Evolutionary conservation across 2,797 vertebrate species (phyloP).

Genomic region (Acipenser transmontanus): DNA sequence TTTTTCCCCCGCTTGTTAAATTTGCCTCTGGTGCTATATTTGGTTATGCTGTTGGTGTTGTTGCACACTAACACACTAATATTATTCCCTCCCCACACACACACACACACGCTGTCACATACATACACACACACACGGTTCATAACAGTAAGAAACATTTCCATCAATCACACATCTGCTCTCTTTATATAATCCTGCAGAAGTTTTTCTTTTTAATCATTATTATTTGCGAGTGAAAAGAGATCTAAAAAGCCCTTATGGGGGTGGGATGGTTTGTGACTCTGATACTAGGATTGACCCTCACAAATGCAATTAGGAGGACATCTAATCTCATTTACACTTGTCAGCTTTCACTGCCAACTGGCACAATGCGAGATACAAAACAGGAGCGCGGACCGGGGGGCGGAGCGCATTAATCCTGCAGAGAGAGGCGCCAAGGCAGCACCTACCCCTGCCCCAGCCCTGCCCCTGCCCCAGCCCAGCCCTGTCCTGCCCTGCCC

Average conservation of each 20-base stretch:
- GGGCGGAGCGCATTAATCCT: constrained; percentile 27
- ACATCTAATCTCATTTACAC: constrained; percentile 60
- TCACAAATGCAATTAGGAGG: constrained; percentile 45
- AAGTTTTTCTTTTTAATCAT: background rate
- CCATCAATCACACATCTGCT: background rate
- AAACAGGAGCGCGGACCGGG: constrained; percentile 35
- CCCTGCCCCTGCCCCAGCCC: constrained; percentile 57
- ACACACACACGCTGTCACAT: background rate
- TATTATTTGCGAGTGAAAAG: background rate
- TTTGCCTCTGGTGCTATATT: too few relatives aligned
- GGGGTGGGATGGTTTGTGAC: constrained; percentile 15
- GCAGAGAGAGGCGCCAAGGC: constrained; percentile 38
- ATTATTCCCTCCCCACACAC: background rate
- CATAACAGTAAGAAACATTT: background rate
- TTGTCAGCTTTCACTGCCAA: constrained; percentile 40
- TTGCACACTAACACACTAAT: background rate
- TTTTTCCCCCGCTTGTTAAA: too few relatives aligned
- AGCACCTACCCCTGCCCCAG: constrained; percentile 28
- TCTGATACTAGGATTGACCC: constrained; percentile 37
- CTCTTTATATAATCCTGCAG: background rate
- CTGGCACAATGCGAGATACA: constrained; percentile 29
- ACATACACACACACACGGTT: background rate
- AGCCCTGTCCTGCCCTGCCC: constrained; percentile 32
- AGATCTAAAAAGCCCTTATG: background rate
- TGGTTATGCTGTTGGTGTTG: background rate